These are phyloP conservation scores for Lucilia sericata DNA, from an alignment of 1,140 invertebrate genomes.

Conservation along the genomic window DNA sequence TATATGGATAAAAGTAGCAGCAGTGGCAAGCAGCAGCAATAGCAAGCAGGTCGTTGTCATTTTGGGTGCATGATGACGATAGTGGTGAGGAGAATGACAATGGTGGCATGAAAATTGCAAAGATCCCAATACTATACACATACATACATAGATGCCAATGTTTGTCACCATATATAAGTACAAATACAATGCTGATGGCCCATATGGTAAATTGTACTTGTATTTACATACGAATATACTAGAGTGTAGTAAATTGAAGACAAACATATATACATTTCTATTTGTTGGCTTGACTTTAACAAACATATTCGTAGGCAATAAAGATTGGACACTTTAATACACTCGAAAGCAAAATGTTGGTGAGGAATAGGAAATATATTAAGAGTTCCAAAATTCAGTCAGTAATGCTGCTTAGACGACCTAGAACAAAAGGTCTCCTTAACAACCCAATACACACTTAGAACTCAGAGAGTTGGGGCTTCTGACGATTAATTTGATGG, in stretches of 20 bases:
- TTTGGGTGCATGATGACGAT: slow-evolving; percentile 5
- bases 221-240: too few species aligned
- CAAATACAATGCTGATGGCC: slow-evolving; percentile 6
- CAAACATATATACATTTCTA: neutral
- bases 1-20: neutral
- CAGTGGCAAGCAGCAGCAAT: neutral
- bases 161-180: neutral
- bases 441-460: too few species aligned
- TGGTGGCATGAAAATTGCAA: neutral
- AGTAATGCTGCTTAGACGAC: too few species aligned
- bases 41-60: slow-evolving; percentile 21
- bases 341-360: neutral
- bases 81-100: neutral
- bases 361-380: neutral
- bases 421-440: too few species aligned
- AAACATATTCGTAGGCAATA: neutral
- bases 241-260: neutral
- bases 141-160: neutral
- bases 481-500: too few species aligned
- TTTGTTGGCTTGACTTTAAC: slow-evolving; percentile 14
- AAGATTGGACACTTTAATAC: neutral
- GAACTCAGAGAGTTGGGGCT: too few species aligned
- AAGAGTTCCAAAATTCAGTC: too few species aligned
- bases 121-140: neutral
- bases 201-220: slow-evolving; percentile 16